Base-by-base conservation (phyloP, 1,140 invertebrate species). In the Platyscapa corneri region DNA sequence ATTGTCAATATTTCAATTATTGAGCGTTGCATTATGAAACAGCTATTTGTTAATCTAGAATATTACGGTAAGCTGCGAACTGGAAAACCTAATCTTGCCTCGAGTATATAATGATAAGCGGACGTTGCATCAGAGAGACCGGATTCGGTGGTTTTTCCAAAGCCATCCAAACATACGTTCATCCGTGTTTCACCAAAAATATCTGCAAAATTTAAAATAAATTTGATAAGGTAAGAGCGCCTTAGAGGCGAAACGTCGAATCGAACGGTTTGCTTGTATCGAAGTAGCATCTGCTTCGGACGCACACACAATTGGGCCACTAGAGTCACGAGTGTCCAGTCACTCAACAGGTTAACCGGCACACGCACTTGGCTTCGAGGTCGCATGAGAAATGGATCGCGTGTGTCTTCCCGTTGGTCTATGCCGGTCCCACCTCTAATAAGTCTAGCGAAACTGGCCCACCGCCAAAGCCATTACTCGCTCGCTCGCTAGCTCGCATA, bases 381-480 rank as follows among this genome's bases (percentile, higher is more conserved):
- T 27, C 23, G 16, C 18, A 53, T 18, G 23, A 60, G 56, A 53
- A 14, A 10, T 27, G 23, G 23, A 60, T 42, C 79, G 64, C 56
- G 34, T 46, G 64, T 42, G 42, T 46, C 39, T 12, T 39, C 39
- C 6, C 7, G 30, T 23, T 67, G 60, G 39, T 23, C 34, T 32
- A 42, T 67, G 42, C 64, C 8, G 8, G 72, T 34, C 39, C 30
- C 39, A 39, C 83, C 83, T 8, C 60, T 46, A 39, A 20, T 82
- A 82, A 82, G 76, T 32, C n/a, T 46, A 53, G 77, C 65, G 77
- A 72, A 86, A 86, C 86, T 90, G 89, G 89, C 88, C 83, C 14
- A 60, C 27, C 82, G 88, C 89, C 89, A 90, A 89, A 64, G 70
- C 82, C 84, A 88, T 81, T 72, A 67, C 14, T 30, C 7, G 37